phyloP scores from a whole-genome alignment of 1,140 invertebrate species.

The Apolygus lucorum region DNA sequence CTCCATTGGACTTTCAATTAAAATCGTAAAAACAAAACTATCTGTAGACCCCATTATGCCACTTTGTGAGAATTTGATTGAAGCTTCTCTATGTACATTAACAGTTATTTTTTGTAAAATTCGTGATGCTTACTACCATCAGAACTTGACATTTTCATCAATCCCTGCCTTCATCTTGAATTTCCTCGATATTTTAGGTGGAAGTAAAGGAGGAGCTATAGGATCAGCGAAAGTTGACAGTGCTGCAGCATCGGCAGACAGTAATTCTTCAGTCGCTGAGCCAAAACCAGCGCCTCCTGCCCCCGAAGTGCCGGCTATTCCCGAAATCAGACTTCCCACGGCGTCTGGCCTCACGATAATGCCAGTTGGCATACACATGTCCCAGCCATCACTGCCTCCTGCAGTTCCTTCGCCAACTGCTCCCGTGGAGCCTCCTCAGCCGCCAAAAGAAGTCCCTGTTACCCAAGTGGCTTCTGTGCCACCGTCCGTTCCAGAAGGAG shows the following conservation, averaged over 20 bases:
- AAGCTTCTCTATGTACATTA: too few species aligned
- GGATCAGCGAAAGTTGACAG: background rate
- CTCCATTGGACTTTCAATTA: too few species aligned
- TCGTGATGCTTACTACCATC: too few species aligned
- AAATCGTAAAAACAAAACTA: too few species aligned
- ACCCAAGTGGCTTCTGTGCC: background rate
- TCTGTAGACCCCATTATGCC: too few species aligned
- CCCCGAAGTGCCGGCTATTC: background rate
- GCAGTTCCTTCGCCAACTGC: background rate
- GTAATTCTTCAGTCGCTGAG: background rate
- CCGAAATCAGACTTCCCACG: background rate
- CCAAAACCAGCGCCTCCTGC: background rate
- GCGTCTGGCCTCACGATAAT: conserved; percentile 5
- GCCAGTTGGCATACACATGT: background rate
- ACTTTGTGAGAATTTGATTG: too few species aligned
- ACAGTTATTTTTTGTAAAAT: too few species aligned
- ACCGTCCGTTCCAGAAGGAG: background rate
- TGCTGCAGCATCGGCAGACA: background rate
- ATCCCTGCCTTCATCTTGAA: too few species aligned
- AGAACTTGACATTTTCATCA: too few species aligned
- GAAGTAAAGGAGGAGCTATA: background rate
- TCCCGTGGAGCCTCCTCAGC: background rate
- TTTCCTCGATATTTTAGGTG: background rate
- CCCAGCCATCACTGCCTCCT: background rate
- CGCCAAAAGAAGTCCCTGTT: background rate